Percentiles rank a stretch among this genome's conserved stretches.
Conservation (phyloP, 2,888 invertebrate species). For the Hermaeophaga mercurialis region DNA sequence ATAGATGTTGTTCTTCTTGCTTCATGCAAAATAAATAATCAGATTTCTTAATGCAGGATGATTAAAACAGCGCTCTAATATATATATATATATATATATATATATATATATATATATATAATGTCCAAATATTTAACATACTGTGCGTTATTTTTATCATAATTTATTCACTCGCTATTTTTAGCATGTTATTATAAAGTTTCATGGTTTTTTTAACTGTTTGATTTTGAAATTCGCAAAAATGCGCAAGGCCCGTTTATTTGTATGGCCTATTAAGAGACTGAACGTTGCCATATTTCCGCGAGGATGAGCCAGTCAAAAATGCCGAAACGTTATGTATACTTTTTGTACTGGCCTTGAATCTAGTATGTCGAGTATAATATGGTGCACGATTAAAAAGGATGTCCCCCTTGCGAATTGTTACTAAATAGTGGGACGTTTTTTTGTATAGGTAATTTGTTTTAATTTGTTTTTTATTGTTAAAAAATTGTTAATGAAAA, state of each 20-base stretch:
- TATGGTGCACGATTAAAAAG: conserved; percentile 18
- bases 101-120: too few relatives aligned
- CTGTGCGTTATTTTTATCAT: too few relatives aligned
- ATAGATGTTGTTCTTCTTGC: too few relatives aligned
- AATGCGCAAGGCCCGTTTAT: background rate
- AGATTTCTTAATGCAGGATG: too few relatives aligned
- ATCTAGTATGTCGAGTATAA: conserved; percentile 33
- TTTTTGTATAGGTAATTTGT: conserved; percentile 3
- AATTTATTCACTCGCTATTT: too few relatives aligned
- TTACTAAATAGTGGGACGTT: conserved; percentile 24
- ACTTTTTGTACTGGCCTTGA: conserved; percentile 6
- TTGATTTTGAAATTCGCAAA: background rate
- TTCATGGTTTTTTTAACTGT: too few relatives aligned
- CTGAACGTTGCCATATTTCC: conserved; percentile 31
- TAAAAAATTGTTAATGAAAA: conserved; percentile 20
- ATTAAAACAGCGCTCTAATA: too few relatives aligned
- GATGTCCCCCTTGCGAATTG: conserved; percentile 14
- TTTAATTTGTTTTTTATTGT: conserved; percentile 24
- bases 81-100: too few relatives aligned
- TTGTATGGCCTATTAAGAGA: conserved; percentile 31
- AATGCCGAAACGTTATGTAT: background rate
- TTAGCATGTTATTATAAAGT: too few relatives aligned
- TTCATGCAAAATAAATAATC: too few relatives aligned
- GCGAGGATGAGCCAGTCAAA: conserved; percentile 6
- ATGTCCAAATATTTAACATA: too few relatives aligned